Base-by-base conservation (phyloP, 2,797 vertebrate genomes). In the Acomys russatus region DNA sequence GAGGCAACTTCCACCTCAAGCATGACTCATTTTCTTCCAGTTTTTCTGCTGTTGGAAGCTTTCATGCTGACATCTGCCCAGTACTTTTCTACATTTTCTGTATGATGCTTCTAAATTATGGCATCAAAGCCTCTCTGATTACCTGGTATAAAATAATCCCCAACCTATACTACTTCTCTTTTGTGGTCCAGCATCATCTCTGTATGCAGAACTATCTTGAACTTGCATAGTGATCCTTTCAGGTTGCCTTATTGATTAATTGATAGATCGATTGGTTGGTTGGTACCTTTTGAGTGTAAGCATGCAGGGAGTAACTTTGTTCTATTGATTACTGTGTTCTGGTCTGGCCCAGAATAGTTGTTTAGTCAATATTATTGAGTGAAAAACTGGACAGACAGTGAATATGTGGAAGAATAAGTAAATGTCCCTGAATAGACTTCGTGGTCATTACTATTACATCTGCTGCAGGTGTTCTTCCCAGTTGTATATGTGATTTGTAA, bases 301-400 rank as follows among this genome's bases (percentile, higher is more conserved):
- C 59, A 8, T n/a, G 18, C 25, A 64, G 10, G 7, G 6, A 90
- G 5, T 11, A 87, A 35, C 18, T 77, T 71, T 49, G 28, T 18
- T 94, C 68, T 64, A 15, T 25, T 61, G 71, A 20, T 3, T 83
- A 8, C 9, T 84, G 1, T 66, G 23, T 84, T 78, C 63, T 68
- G 35, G 10, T 25, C 7, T 68, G 88, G n/a, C 22, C 44, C 17
- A 11, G 5, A 74, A 23, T 33, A 95, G 20, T 30, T 73, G 25
- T 35, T 97, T 10, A 88, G 35, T 92, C 88, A 38, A 22, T 70
- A 91, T 70, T 85, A 70, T 25, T 70, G 66, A 80, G 12, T 92
- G 44, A 17, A 76, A 74, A 79, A 88, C 59, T 66, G 56, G n/a
- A 73, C 70, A 71, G 78, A 18, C 30, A 22, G 35, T 70, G 51